phyloP scores from a whole-genome alignment of 2,797 vertebrate species.

The Loriculus beryllinus region DNA sequence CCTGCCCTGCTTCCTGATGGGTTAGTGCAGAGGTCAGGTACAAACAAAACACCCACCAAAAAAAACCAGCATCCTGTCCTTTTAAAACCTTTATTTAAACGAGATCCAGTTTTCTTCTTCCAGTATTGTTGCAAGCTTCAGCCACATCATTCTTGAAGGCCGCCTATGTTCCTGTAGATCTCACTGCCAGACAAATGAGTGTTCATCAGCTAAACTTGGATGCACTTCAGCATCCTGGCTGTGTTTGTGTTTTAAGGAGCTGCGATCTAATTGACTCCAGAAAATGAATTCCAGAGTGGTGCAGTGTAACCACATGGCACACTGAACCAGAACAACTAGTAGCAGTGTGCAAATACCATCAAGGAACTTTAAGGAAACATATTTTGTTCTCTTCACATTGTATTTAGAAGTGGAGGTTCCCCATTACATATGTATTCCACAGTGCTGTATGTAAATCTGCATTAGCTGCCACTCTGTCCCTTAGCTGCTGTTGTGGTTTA shows the following conservation, averaged over 20 bases:
- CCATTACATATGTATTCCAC: rapidly evolving
- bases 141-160: background rate
- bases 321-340: background rate
- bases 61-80: background rate
- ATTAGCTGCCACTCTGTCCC: background rate
- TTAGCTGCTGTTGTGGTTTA: background rate
- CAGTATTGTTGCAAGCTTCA: background rate
- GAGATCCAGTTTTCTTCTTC: background rate
- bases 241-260: background rate
- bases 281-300: background rate
- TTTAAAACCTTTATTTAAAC: background rate
- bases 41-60: background rate
- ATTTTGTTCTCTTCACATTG: background rate
- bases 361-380: background rate
- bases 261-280: background rate
- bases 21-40: background rate
- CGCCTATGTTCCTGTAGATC: background rate
- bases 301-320: background rate
- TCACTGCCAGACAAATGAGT: background rate
- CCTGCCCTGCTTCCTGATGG: background rate
- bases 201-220: background rate
- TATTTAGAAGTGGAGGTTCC: background rate
- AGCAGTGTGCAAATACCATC: rapidly evolving
- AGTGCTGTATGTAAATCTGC: background rate
- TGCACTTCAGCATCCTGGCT: background rate